phyloP scores from a whole-genome alignment of 53 echinoderm and acorn worm genomes.

The Echinometra lucunter region DNA sequence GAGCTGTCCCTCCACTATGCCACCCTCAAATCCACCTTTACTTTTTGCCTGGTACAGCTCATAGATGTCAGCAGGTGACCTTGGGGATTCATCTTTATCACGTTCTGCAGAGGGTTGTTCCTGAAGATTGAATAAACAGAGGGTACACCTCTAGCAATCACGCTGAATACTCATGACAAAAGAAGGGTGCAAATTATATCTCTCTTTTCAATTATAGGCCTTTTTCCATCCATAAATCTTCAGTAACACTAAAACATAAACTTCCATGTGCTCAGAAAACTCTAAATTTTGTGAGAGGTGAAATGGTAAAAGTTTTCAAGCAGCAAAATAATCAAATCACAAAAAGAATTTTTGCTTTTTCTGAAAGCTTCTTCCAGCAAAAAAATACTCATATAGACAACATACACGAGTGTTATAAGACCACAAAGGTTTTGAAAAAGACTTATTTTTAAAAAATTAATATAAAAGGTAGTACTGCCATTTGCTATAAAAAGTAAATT shows the following conservation, averaged over 20 bases:
- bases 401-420: no score
- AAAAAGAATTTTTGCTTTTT: not conserved
- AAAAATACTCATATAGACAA: no score
- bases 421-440: no score
- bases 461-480: no score
- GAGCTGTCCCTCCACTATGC: constrained; percentile 23
- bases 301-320: not conserved
- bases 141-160: not conserved
- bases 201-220: not conserved
- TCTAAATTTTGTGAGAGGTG: not conserved
- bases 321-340: not conserved
- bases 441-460: no score
- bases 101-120: not conserved
- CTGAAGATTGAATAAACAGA: not conserved
- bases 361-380: not conserved
- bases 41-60: constrained; percentile 42
- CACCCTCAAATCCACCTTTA: not conserved
- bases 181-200: no score
- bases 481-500: no score
- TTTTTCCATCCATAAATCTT: not conserved
- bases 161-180: not conserved
- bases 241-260: not conserved
- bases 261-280: not conserved
- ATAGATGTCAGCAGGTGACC: constrained; percentile 64
- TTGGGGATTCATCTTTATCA: not conserved